Evolutionary conservation across 2,888 invertebrate species (phyloP), one percentile per base, ranked within the genome.

Genomic region (Lepetodrilus schrolli): DNA sequence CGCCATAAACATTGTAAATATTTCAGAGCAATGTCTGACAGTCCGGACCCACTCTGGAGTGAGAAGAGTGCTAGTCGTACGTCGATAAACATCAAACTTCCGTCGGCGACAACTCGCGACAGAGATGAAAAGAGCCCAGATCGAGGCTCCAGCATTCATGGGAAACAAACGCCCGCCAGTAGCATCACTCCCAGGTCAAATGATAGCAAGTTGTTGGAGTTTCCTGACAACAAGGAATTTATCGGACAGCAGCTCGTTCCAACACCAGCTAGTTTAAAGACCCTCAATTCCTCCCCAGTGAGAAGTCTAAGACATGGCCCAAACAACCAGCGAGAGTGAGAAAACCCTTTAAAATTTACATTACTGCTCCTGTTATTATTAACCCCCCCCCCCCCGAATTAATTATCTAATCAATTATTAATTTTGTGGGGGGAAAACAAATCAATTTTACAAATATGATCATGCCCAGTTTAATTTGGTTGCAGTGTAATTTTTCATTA

Each of bases 1-100:
- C n/a, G n/a, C n/a, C n/a, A n/a, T n/a, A n/a, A n/a, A 26, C 10
- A 5, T 51, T 51, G 51, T 51, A 26, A 23, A 23, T 51, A 17
- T 4, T 5, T 13, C 5, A 30, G 58, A 30, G 30, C 13, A 30
- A 58, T 34, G 50, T 70, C 49, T 5, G 70, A 36, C 1, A 34
- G 49, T 70, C 50, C 48, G 21, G 68, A 47, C 43, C 38, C 66
- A 37, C 43, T 20, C 21, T 13, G 68, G 26, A 47, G 68, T 30
- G 68, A 72, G 38, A 66, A 74, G 10, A 65, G 66, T 17, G 66
- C 82, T 2, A 88, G 86, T 70, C 83, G 82, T 68, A 84, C 86
- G 5, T 86, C 87, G 0, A 88, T 88, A 47, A 86, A 77, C 79
- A 85, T 88, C 8, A 87, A 86, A 75, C 73, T 88, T 21, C 88